Conservation (phyloP, 2,797 vertebrate genomes). For the Nyctalus aviator region DNA sequence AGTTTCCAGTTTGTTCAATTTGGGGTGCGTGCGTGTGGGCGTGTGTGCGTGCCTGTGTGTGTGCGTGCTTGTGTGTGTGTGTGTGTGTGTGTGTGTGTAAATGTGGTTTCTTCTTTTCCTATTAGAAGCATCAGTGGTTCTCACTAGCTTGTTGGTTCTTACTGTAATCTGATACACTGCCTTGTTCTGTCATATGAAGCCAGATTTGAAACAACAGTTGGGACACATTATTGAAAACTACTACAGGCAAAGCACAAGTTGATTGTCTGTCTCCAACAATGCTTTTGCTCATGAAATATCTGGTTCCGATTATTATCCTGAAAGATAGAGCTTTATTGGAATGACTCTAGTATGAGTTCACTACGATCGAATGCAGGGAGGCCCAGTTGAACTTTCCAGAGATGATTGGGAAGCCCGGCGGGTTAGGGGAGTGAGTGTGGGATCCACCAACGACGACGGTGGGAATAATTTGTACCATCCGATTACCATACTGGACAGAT, state of each 20-base stretch:
- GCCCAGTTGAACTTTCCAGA: conserved; percentile 96
- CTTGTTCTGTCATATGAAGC: conserved; percentile 87
- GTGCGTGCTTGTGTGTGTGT: not conserved
- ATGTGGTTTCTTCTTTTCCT: conserved; percentile 51
- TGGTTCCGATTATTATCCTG: conserved; percentile 90
- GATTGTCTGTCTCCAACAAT: conserved; percentile 99
- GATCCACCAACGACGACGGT: conserved; percentile 97
- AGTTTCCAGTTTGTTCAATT: conserved; percentile 86
- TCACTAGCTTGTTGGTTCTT: conserved; percentile 77
- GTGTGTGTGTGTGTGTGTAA: not conserved
- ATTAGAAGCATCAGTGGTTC: conserved; percentile 85
- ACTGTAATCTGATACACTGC: conserved; percentile 82
- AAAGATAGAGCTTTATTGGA: conserved; percentile 85
- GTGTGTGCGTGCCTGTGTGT: not conserved
- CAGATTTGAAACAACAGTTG: conserved; percentile 84
- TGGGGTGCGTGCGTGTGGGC: not conserved
- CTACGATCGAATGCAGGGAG: conserved; percentile 96
- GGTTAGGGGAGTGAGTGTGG: conserved; percentile 96
- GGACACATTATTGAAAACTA: conserved; percentile 88
- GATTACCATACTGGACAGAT: conserved; percentile 98
- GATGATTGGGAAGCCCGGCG: conserved; percentile 98
- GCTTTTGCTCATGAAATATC: conserved; percentile 92
- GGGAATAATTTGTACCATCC: conserved; percentile 99
- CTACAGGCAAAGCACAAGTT: conserved; percentile 93
- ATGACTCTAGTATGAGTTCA: conserved; percentile 86